A percentile compares a stretch with the other conserved stretches of the same genome.
Evolutionary conservation across 2,888 invertebrate species (phyloP).

Genomic region (Dasypogon diadema): DNA sequence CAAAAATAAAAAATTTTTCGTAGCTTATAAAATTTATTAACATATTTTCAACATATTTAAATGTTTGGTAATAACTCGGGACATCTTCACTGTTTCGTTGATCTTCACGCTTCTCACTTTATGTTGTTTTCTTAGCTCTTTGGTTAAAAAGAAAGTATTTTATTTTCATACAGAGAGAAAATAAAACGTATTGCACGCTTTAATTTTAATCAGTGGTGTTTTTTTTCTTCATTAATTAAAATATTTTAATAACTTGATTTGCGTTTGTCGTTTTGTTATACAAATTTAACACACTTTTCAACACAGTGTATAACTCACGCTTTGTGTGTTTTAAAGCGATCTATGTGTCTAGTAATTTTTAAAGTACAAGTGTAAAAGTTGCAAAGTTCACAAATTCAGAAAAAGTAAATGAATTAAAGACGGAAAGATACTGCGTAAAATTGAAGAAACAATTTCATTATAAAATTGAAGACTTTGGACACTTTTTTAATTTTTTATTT

Average conservation of each 20-base stretch:
- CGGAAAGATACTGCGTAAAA: background rate
- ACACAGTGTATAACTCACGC: conserved; percentile 33
- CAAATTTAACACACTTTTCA: conserved; percentile 16
- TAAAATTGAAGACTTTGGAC: no score
- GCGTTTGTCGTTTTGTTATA: conserved; percentile 28
- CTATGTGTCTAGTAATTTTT: conserved; percentile 31
- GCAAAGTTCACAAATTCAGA: conserved; percentile 35
- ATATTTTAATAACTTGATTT: conserved; percentile 12
- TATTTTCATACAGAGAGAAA: conserved; percentile 43
- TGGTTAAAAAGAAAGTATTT: conserved; percentile 54
- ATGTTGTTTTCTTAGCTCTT: conserved; percentile 53
- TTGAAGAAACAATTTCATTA: no score
- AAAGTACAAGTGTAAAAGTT: conserved; percentile 22
- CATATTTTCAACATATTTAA: conserved; percentile 32
- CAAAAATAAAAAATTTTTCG: conserved; percentile 31
- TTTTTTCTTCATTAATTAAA: conserved; percentile 13
- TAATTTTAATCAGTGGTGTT: conserved; percentile 25
- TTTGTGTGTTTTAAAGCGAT: conserved; percentile 41
- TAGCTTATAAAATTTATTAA: conserved; percentile 28
- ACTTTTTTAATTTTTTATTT: no score
- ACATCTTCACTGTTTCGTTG: conserved; percentile 26
- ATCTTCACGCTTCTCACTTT: conserved; percentile 43
- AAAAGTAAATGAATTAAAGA: background rate
- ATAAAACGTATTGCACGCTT: conserved; percentile 44
- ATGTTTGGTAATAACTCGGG: conserved; percentile 52